A percentile compares a stretch with the other conserved stretches of the same genome.
These are phyloP conservation scores for Ichneumoninae sp. DNA, from an alignment of 2,888 invertebrate genomes.

Conservation along the genomic window DNA sequence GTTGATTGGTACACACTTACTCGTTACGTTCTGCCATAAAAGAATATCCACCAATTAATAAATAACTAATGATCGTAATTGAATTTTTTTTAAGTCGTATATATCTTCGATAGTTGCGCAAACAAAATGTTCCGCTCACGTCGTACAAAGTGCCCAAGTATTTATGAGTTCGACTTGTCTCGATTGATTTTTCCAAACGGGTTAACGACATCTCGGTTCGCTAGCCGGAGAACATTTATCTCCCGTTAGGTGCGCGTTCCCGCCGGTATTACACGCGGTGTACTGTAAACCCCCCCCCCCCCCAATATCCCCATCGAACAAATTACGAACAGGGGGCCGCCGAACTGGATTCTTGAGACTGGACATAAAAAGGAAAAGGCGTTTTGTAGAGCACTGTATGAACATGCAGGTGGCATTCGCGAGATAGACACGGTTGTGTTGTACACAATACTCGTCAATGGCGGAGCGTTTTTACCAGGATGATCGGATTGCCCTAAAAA, in stretches of 20 bases:
- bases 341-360: slow-evolving; percentile 60
- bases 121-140: slow-evolving; percentile 8
- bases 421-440: not conserved
- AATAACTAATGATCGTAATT: slow-evolving; percentile 3
- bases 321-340: slow-evolving; percentile 29
- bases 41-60: slow-evolving; percentile 41
- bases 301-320: not conserved
- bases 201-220: slow-evolving; percentile 40
- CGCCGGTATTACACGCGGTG: slow-evolving; percentile 9
- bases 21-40: slow-evolving; percentile 39
- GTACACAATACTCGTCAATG: not conserved
- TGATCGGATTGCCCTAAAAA: not conserved
- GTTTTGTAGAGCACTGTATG: slow-evolving; percentile 50
- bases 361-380: slow-evolving; percentile 60
- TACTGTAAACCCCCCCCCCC: not conserved
- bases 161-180: slow-evolving; percentile 35
- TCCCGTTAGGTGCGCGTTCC: slow-evolving; percentile 42
- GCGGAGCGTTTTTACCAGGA: not conserved
- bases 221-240: slow-evolving; percentile 46
- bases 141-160: not conserved
- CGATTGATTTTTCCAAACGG: slow-evolving; percentile 45
- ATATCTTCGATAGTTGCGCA: not conserved
- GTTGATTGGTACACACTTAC: slow-evolving; percentile 35
- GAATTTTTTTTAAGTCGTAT: not conserved
- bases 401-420: slow-evolving; percentile 32